Percentiles rank a stretch among this genome's conserved stretches.
Conservation (phyloP, 1,140 invertebrate species). For the Drosophila subobscura region DNA sequence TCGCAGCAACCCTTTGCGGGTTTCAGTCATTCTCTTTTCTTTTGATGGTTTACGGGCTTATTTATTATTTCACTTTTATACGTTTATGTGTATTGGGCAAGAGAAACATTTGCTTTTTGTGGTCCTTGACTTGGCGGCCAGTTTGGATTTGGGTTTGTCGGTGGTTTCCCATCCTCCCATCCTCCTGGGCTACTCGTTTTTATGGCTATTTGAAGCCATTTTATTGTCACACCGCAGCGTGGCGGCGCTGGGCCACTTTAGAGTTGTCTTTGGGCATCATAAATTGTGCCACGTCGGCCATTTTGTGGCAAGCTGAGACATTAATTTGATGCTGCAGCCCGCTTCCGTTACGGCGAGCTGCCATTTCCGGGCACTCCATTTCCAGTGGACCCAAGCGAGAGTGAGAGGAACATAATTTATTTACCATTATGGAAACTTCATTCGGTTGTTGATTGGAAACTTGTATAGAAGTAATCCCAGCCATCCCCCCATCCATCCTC, state of each 20-base stretch:
- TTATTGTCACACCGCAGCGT: constrained; percentile 71
- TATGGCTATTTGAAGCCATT: constrained; percentile 79
- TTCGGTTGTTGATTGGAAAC: constrained; percentile 70
- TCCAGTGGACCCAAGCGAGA: constrained; percentile 5
- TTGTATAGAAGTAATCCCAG: constrained; percentile 16
- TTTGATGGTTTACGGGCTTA: constrained; percentile 62
- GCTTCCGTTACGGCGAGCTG: constrained; percentile 31
- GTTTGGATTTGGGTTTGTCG: constrained; percentile 34
- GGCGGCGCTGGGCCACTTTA: constrained; percentile 59
- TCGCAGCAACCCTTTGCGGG: constrained; percentile 32
- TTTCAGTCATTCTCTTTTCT: not conserved
- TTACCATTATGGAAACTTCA: constrained; percentile 72
- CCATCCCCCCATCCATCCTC: constrained; percentile 4
- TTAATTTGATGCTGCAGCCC: constrained; percentile 67
- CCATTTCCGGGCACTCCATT: constrained; percentile 12
- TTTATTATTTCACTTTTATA: constrained; percentile 77
- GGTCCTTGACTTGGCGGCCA: constrained; percentile 17
- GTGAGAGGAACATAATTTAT: constrained; percentile 64
- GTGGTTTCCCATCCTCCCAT: constrained; percentile 24
- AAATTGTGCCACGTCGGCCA: constrained; percentile 73
- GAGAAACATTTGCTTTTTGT: constrained; percentile 32
- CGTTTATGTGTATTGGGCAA: constrained; percentile 18
- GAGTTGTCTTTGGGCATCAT: constrained; percentile 75
- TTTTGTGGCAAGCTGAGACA: constrained; percentile 73
- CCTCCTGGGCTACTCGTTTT: constrained; percentile 41